Conservation (phyloP, 1,140 invertebrate genomes). For the Zaprionus camerounensis region DNA sequence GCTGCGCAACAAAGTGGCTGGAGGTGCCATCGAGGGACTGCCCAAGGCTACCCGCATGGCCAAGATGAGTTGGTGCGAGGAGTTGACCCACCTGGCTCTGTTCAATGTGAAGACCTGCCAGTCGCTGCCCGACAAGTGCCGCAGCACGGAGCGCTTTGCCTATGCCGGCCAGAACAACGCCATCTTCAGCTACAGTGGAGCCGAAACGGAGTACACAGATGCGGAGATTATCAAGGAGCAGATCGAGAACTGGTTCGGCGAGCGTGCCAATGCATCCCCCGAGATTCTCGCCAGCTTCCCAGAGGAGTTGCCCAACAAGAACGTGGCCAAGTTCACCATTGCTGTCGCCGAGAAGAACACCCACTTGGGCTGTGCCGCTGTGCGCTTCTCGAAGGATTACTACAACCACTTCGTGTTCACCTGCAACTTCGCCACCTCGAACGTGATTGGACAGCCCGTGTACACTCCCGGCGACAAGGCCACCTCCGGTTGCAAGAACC, state of each 20-base stretch:
- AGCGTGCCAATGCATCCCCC: slow-evolving; percentile 53
- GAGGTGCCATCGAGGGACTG: slow-evolving; percentile 47
- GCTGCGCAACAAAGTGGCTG: slow-evolving; percentile 64
- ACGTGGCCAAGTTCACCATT: slow-evolving; percentile 60
- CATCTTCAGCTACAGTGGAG: slow-evolving; percentile 63
- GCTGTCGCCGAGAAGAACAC: slow-evolving; percentile 52
- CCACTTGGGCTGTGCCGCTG: slow-evolving; percentile 64
- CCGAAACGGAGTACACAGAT: slow-evolving; percentile 63
- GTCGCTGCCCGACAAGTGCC: slow-evolving; percentile 67
- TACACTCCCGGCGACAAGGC: slow-evolving; percentile 50
- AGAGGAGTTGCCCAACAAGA: slow-evolving; percentile 51
- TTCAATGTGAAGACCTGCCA: slow-evolving; percentile 63
- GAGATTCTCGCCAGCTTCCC: slow-evolving; percentile 65
- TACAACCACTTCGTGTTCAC: slow-evolving; percentile 52
- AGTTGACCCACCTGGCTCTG: slow-evolving; percentile 53
- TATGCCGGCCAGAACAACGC: slow-evolving; percentile 74
- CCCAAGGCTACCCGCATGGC: slow-evolving; percentile 68
- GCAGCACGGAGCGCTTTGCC: slow-evolving; percentile 71
- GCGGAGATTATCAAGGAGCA: slow-evolving; percentile 68
- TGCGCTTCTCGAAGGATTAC: slow-evolving; percentile 42
- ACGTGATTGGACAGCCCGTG: slow-evolving; percentile 47
- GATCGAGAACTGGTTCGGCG: slow-evolving; percentile 68
- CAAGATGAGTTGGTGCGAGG: slow-evolving; percentile 73
- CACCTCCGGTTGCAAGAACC: slow-evolving; percentile 43
- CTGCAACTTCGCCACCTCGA: slow-evolving; percentile 51